Evolutionary conservation across 2,113 vertebrate genomes (phyloP).

Genomic region (Onychostruthus taczanowskii): DNA sequence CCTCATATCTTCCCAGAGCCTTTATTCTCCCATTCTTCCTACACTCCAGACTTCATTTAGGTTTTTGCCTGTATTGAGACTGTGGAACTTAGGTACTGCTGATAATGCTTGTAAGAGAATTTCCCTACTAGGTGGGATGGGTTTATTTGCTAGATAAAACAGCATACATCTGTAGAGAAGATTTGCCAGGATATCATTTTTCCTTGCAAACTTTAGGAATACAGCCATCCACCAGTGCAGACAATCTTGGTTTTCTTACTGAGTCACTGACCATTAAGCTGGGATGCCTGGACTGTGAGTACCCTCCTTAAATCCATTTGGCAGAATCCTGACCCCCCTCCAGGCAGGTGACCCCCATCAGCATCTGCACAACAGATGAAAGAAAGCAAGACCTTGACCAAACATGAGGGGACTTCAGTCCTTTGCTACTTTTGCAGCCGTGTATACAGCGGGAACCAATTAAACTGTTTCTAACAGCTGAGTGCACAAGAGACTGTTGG

Average conservation of each 20-base stretch:
- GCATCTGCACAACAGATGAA: constrained; percentile 59
- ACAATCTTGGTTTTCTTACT: constrained; percentile 33
- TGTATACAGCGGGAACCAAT: constrained; percentile 54
- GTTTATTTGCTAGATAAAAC: background rate
- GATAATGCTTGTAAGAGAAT: background rate
- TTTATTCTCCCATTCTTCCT: background rate
- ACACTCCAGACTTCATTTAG: background rate
- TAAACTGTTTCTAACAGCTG: constrained; percentile 55
- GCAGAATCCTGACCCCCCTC: constrained; percentile 44
- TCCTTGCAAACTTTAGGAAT: background rate
- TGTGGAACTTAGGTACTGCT: background rate
- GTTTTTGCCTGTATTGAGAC: background rate
- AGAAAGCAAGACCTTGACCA: constrained; percentile 52
- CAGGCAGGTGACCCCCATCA: constrained; percentile 26
- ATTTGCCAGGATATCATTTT: background rate
- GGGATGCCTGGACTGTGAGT: constrained; percentile 34
- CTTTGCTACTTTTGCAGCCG: constrained; percentile 45
- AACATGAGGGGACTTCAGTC: background rate
- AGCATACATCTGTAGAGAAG: background rate
- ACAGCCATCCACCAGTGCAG: background rate
- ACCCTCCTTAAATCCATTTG: constrained; percentile 42
- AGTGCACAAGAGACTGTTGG: constrained; percentile 37
- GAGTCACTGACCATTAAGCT: constrained; percentile 36
- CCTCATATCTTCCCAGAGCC: background rate
- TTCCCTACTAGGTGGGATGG: background rate